A percentile compares a stretch with the other conserved stretches of the same genome.
Evolutionary conservation across 2,797 vertebrate species (phyloP).

Genomic region (Otolemur crassicaudatus): DNA sequence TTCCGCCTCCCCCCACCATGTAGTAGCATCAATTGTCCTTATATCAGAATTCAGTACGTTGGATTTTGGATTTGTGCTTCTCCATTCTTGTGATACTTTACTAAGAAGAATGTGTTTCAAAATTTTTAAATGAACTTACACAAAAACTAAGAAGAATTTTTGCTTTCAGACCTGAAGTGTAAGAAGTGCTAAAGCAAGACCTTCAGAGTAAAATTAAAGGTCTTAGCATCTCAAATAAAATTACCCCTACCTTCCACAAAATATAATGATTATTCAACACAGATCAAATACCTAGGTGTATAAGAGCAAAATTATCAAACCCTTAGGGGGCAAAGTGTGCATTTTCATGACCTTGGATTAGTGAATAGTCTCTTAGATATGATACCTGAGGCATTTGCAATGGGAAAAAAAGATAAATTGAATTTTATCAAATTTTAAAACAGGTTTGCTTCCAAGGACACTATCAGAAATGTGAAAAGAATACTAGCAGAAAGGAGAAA

Average conservation of each 20-base stretch:
- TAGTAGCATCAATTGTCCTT: too few relatives aligned
- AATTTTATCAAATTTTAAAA: constrained; percentile 10
- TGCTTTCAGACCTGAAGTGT: neutral
- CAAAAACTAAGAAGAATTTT: neutral
- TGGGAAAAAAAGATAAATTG: neutral
- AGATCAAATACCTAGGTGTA: neutral
- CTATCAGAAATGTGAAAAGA: neutral
- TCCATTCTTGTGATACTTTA: too few relatives aligned
- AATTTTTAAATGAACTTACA: neutral
- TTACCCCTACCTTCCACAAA: neutral
- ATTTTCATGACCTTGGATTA: neutral
- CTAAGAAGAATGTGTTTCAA: neutral
- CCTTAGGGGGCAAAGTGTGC: neutral
- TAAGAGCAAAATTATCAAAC: neutral
- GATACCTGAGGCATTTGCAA: neutral
- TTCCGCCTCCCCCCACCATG: too few relatives aligned
- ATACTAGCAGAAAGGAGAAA: neutral
- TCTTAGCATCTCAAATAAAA: neutral
- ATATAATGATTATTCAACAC: neutral
- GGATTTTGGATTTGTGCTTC: too few relatives aligned
- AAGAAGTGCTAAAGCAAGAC: neutral
- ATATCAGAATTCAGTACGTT: too few relatives aligned
- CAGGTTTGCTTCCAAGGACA: neutral
- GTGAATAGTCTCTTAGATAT: neutral
- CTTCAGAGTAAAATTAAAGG: neutral